Evolutionary conservation across 2,888 invertebrate species (phyloP), one percentile per base, ranked within the genome.

Genomic region (Lasioglossum vierecki): DNA sequence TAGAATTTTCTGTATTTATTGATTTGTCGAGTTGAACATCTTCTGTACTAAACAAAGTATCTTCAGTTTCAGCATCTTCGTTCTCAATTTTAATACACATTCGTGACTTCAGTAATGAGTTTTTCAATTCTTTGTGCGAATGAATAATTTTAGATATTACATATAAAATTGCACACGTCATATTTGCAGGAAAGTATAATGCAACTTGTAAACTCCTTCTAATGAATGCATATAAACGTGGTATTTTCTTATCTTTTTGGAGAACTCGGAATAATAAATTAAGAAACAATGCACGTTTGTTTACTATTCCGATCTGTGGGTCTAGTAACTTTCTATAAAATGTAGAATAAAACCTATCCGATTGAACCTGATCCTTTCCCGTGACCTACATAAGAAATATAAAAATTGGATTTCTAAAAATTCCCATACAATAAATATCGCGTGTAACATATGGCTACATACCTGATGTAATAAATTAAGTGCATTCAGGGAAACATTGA

Each of bases 221-320:
- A 0, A 98, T 95, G 93, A 99, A 98, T 1, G 98, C 97, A 93
- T 97, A 96, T 0, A 98, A 96, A 75, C 99, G 95, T 6, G 96
- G 95, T 0, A 96, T 94, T 89, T 97, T 97, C 8, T 95, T 95
- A 95, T 99, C 99, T 86, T 96, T 97, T 92, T 97, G 97, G 91
- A 99, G 95, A 68, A 98, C 97, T 94, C 98, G 98, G 95, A 97
- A 99, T 35, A 99, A 95, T 81, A 99, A 96, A 92, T 98, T 98
- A 88, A 99, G 96, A 89, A 99, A 96, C 88, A 98, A 96, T 0
- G 98, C 97, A 73, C 97, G 97, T 92, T 97, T 97, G 0, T 97
- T 96, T 0, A 97, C 97, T 18, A 96, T 96, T 8, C 96, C 95
- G 80, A 98, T 94, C 80, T 97, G 97, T 0, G 98, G 96, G 94